Evolutionary conservation across 35 echinoderm and acorn worm species (phyloP), one percentile per base, ranked within the genome.

Genomic region (Acanthaster planci): DNA sequence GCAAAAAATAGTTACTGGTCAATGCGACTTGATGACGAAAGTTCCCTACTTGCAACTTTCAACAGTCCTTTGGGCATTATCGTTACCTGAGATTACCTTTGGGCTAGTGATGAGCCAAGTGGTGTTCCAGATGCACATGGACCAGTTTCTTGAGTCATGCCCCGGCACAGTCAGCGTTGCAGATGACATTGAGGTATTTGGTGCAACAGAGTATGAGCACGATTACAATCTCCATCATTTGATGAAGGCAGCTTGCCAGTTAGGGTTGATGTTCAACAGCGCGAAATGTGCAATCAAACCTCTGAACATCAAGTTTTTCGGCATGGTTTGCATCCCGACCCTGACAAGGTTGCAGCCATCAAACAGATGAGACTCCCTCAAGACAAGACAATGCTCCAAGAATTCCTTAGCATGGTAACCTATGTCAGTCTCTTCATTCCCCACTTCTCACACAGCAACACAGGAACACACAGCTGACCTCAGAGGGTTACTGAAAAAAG

Each of bases 391-490:
- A 55, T 7, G 37, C 54, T 84, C 29, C 90, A 93, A n/a, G 55
- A 78, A 36, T 93, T 93, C 21, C 34, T 89, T 21, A 81, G 92
- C 23, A 85, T 93, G 32, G 86, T 78, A 15, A 89, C 82, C 0
- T 89, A 86, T 38, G 84, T 94, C 80, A 15, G 78, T 40, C 82
- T 87, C 52, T 90, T 89, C 39, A 82, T 89, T 30, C 86, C 38
- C 2, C 85, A 85, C 23, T 38, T 93, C 8, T 84, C 91, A 10
- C 22, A 58, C 55, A 58, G 14, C 55, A 58, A 58, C n/a, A n/a
- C n/a, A n/a, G n/a, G 39, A 29, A 12, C 53, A 77, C 37, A 89
- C 86, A 40, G 86, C 91, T 32, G 52, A 60, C 32, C 52, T 86
- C 30, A 77, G 86, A 77, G 67, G 68, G 4, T 58, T 93, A 27